phyloP scores from a whole-genome alignment of 2,113 vertebrate species.

The Drymodes brunneopygia region DNA sequence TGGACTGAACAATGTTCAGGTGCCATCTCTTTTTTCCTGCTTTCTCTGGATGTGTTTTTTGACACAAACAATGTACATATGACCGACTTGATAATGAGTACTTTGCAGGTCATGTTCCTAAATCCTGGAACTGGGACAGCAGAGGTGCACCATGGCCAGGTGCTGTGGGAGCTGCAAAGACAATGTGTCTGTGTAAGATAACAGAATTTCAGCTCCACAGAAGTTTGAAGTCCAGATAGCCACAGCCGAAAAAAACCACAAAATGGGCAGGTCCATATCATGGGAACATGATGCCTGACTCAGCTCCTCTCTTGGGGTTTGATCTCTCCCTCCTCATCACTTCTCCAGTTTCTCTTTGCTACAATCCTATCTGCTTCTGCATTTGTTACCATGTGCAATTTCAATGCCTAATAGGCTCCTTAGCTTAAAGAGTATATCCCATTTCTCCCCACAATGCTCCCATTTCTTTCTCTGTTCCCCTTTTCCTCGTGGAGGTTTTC shows the following conservation, averaged over 20 bases:
- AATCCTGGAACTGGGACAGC: neutral
- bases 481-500: neutral
- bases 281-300: neutral
- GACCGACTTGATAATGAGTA: neutral
- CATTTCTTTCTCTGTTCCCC: neutral
- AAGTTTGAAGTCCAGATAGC: neutral
- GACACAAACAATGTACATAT: neutral
- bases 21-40: neutral
- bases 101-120: neutral
- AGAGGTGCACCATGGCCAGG: accelerated
- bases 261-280: neutral
- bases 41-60: neutral
- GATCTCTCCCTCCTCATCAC: neutral
- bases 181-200: accelerated
- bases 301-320: neutral
- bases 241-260: neutral
- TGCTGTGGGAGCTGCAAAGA: neutral
- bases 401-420: neutral
- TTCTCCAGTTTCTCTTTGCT: neutral
- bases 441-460: neutral
- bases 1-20: neutral
- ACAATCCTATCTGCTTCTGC: neutral
- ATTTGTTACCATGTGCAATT: neutral
- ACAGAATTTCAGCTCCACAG: neutral
- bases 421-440: neutral